These are phyloP conservation scores for Trichonephila clavipes DNA, from an alignment of 1,140 invertebrate species.

Conservation along the genomic window DNA sequence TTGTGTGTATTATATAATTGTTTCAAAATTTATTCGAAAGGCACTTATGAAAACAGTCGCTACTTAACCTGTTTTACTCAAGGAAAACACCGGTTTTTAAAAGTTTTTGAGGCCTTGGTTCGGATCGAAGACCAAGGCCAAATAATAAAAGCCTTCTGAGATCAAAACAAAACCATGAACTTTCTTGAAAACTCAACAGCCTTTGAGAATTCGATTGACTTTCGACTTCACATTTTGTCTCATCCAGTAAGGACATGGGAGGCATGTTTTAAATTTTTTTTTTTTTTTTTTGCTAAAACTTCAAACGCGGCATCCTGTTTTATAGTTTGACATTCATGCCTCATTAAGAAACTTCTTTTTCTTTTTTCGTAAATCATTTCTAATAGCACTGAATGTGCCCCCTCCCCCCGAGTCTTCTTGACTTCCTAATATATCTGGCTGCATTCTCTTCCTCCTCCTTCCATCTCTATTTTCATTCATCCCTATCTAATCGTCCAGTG, in stretches of 20 bases:
- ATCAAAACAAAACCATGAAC: neutral
- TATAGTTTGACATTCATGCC: neutral
- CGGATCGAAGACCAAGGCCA: neutral
- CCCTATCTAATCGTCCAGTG: neutral
- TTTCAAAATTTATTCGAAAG: too few species aligned
- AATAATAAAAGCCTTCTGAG: neutral
- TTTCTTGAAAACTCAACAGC: neutral
- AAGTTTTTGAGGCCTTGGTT: neutral
- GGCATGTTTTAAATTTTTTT: neutral
- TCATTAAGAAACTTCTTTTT: neutral
- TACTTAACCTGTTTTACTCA: neutral
- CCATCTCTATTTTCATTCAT: neutral
- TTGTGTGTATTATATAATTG: too few species aligned
- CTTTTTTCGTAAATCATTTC: neutral
- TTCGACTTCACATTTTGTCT: neutral
- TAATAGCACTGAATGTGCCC: neutral
- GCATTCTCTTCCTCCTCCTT: neutral
- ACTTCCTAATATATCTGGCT: neutral
- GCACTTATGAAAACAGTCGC: neutral
- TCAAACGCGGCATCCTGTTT: neutral
- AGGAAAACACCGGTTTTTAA: neutral
- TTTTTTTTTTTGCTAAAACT: neutral
- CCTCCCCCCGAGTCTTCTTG: neutral
- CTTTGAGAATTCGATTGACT: neutral
- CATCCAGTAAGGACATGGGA: neutral